A percentile compares a stretch with the other conserved stretches of the same genome.
These are phyloP conservation scores for Antedon mediterranea DNA, from an alignment of 53 echinoderm and acorn worm species.

Conservation along the genomic window DNA sequence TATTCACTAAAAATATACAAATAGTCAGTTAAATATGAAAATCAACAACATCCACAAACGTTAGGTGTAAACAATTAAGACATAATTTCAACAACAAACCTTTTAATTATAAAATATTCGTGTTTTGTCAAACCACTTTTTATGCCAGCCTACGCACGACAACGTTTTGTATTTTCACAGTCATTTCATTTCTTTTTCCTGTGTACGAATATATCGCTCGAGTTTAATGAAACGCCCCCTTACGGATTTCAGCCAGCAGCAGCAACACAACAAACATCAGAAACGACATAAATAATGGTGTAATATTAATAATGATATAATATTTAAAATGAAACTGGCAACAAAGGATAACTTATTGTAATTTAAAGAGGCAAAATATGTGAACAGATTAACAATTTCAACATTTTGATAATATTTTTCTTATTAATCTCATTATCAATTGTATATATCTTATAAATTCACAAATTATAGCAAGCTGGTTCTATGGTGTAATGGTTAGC, in stretches of 20 bases:
- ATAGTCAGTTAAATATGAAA: neutral
- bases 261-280: too few relatives aligned
- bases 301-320: too few relatives aligned
- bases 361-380: too few relatives aligned
- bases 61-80: neutral
- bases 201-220: neutral
- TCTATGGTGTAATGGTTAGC: slow-evolving; percentile 99
- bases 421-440: too few relatives aligned
- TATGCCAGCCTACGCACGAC: neutral
- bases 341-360: too few relatives aligned
- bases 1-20: neutral
- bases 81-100: neutral
- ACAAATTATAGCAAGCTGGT: slow-evolving; percentile 12
- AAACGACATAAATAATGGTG: too few relatives aligned
- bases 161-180: neutral
- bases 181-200: neutral
- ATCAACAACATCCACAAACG: neutral
- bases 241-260: too few relatives aligned
- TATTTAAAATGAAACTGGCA: too few relatives aligned
- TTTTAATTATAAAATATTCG: neutral
- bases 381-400: too few relatives aligned
- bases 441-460: too few relatives aligned
- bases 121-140: neutral
- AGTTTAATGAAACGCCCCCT: too few relatives aligned
- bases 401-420: too few relatives aligned